Base-by-base conservation (phyloP, 2,888 invertebrate species). In the Choristoneura rosaceana region DNA sequence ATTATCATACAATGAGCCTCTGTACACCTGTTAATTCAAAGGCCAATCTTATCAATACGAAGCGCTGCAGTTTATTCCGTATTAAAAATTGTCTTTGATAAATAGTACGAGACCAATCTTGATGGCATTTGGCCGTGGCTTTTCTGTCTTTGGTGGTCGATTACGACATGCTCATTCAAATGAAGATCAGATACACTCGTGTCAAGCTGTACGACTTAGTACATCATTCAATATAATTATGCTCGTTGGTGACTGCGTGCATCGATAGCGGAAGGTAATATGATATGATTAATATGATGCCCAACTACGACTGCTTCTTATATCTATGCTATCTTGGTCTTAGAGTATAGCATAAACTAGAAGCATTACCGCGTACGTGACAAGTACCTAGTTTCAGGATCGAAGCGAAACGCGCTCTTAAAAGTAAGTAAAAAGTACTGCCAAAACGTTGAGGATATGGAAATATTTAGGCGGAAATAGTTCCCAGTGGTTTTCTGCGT, bases 71-170 rank as follows among this genome's bases (percentile, higher is more conserved):
- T 63, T 68, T 25, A 68, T 63, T 58, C 62, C 17, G 47, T 68
- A 63, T 68, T 34, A 60, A 73, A 71, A 73, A 73, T 68, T 73
- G 73, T 69, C 73, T 73, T 73, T 73, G 73, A 73, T 73, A 73
- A 69, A 73, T 73, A 68, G 61, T 71, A 69, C 59, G 59, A 60
- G 59, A 73, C 63, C 41, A 59, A 73, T 73, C 73, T 69, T 69
- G 73, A 73, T 73, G 73, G 68, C 52, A 69, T 69, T 73, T 69
- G 73, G 69, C 73, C 73, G 69, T 73, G 73, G 73, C 73, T 73
- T 73, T 73, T 73, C 69, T 69, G 59, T 67, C 69, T 73, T 73
- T 69, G 73, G 73, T 58, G 63, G 64, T 68, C 71, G 71, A 64
- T 73, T 73, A 73, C 73, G 69, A 73, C 73, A 73, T 12, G 59